A percentile compares a stretch with the other conserved stretches of the same genome.
Evolutionary conservation across 2,888 invertebrate species (phyloP).

Genomic region (Trisateles emortualis): DNA sequence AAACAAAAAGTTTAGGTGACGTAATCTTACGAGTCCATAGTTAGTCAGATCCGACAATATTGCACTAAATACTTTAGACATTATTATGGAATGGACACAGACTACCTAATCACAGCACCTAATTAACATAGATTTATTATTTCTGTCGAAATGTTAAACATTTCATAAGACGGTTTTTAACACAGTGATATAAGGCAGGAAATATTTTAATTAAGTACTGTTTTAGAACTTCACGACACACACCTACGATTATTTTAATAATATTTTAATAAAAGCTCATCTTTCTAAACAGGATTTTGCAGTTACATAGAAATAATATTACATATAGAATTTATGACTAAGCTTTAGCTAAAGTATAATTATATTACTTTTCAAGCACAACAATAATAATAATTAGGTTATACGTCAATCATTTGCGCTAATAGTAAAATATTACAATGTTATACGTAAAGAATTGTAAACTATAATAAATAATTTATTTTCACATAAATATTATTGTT

Average conservation of each 20-base stretch:
- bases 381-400: constrained; percentile 22
- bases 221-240: constrained; percentile 55
- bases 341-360: constrained; percentile 22
- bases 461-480: constrained; percentile 11
- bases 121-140: constrained; percentile 51
- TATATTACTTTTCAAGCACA: constrained; percentile 25
- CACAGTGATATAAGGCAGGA: constrained; percentile 74
- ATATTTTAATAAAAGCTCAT: constrained; percentile 53
- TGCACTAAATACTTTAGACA: background rate
- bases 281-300: constrained; percentile 44
- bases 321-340: constrained; percentile 23
- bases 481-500: constrained; percentile 30
- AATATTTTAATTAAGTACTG: constrained; percentile 60
- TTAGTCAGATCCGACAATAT: background rate
- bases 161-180: constrained; percentile 65
- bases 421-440: constrained; percentile 18
- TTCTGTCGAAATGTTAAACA: constrained; percentile 76
- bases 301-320: constrained; percentile 35
- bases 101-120: constrained; percentile 77
- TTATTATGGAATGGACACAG: constrained; percentile 70
- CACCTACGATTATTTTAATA: constrained; percentile 40
- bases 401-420: constrained; percentile 28
- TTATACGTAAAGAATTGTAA: constrained; percentile 1
- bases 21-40: too few relatives aligned
- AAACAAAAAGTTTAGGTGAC: too few relatives aligned